phyloP scores from a whole-genome alignment of 2,113 vertebrate genomes.

The Oreotragus oreotragus region DNA sequence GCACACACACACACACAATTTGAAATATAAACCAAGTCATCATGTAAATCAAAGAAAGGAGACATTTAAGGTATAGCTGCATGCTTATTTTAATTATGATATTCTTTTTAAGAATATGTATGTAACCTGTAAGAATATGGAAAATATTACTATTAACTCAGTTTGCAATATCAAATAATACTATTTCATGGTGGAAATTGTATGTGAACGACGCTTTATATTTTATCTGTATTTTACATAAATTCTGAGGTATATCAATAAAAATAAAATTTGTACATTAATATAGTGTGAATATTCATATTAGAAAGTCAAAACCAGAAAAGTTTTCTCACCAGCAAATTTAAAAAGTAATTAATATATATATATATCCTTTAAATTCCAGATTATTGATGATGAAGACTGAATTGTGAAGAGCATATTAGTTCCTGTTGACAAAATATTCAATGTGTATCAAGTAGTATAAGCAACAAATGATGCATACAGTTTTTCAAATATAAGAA shows the following conservation, averaged over 20 bases:
- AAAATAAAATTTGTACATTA: slow-evolving; percentile 29
- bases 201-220: background rate
- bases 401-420: background rate
- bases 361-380: background rate
- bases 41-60: slow-evolving; percentile 21
- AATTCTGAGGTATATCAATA: background rate
- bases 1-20: background rate
- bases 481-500: background rate
- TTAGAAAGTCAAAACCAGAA: background rate
- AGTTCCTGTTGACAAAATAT: background rate
- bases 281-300: slow-evolving; percentile 34
- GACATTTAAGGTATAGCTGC: background rate
- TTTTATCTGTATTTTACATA: slow-evolving; percentile 59
- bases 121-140: slow-evolving; percentile 35
- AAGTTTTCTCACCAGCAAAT: slow-evolving; percentile 32
- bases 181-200: background rate
- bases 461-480: background rate
- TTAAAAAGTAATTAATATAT: background rate
- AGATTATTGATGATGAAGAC: background rate
- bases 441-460: background rate
- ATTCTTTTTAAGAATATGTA: slow-evolving; percentile 55
- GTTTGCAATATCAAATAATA: slow-evolving; percentile 51
- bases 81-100: slow-evolving; percentile 51
- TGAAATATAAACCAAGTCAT: background rate
- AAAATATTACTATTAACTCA: slow-evolving; percentile 27